A percentile compares a stretch with the other conserved stretches of the same genome.
Conservation (phyloP, 2,113 vertebrate species). For the Pithys albifrons region DNA sequence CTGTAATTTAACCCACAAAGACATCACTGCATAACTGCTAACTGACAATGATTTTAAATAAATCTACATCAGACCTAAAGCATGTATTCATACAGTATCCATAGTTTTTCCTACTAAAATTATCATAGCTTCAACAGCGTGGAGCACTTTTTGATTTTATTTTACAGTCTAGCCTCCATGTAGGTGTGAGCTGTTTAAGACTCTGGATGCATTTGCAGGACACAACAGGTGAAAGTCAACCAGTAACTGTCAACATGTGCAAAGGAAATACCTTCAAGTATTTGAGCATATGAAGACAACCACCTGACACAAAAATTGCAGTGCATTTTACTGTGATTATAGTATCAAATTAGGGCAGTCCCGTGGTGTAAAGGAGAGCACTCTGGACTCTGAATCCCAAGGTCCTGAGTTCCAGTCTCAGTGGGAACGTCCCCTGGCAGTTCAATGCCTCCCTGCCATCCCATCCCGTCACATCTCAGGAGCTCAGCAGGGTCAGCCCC, state of each 20-base stretch:
- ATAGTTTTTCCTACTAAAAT: not conserved
- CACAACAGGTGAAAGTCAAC: not conserved
- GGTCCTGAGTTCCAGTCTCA: too few species aligned
- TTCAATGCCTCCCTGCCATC: too few species aligned
- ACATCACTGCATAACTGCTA: not conserved
- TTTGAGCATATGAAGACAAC: not conserved
- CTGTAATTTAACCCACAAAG: not conserved
- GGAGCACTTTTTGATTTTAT: fast-evolving
- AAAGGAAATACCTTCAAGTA: not conserved
- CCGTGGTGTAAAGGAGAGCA: too few species aligned
- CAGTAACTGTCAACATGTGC: not conserved
- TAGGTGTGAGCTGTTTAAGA: not conserved
- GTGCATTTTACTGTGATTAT: not conserved
- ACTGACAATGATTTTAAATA: not conserved
- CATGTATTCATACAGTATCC: not conserved
- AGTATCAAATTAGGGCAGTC: too few species aligned
- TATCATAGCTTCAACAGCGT: not conserved
- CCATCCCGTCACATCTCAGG: too few species aligned
- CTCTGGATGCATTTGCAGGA: not conserved
- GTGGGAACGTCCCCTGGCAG: too few species aligned
- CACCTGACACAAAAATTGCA: not conserved
- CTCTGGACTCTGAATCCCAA: too few species aligned
- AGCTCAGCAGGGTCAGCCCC: too few species aligned
- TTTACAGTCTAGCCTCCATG: not conserved
- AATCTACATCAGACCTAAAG: not conserved